Evolutionary conservation across 2,113 vertebrate species (phyloP), one percentile per base, ranked within the genome.

Genomic region (Prietella phreatophila): DNA sequence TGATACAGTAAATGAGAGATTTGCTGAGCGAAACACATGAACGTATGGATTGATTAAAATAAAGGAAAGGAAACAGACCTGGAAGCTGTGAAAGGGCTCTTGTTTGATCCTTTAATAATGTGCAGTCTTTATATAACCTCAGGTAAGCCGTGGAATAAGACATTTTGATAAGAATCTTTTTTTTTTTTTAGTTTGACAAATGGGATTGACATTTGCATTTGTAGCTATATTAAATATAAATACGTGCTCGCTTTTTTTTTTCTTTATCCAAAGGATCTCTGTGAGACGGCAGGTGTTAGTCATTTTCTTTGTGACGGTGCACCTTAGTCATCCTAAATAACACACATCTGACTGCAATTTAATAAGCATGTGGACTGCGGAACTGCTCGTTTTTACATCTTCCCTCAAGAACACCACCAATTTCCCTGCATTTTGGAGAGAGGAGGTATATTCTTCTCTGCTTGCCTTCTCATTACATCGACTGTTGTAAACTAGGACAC

Each of bases 271-370:
- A 81, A 56, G 71, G 20, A 42, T 9, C 4, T 4, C 5, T 14
- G 13, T 25, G 20, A 75, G 25, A 14, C 9, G 14, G n/a, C 55
- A 22, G 30, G 33, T 15, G 80, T 82, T 58, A 82, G 19, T 8
- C n/a, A 14, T 53, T 79, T 79, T 53, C 50, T 85, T 47, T 25
- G 50, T 58, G 50, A 14, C 5, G 0, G 30, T n/a, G 33, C 20
- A 30, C n/a, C 85, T 86, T 80, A 80, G 55, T 79, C 73, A 63
- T 79, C 60, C 42, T 65, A 80, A 80, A 81, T 81, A 86, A 86
- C 50, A 86, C 76, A 67, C 76, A 67, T 80, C 60, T 67, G 76
- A 86, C 76, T 67, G 76, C 76, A 36, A 30, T 55, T 81, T 36
- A 86, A 81, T 81, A 61, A 67, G n/a, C 47, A 56, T 13, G 47